Base-by-base conservation (phyloP, 2,888 invertebrate genomes). In the Troglohyphantes excavatus region DNA sequence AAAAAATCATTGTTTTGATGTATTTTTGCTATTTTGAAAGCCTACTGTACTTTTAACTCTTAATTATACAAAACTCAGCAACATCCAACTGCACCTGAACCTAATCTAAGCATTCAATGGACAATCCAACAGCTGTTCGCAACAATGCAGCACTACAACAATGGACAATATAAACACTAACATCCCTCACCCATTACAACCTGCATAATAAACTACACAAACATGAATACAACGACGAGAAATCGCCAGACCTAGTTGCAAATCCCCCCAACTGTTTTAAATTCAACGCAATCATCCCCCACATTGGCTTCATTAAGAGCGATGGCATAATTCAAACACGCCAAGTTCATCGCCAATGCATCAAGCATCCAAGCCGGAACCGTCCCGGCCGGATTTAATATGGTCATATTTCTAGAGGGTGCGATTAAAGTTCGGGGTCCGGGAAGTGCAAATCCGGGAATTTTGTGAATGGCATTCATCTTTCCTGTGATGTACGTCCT, bases 191-290 rank as follows among this genome's bases (percentile, higher is more conserved):
- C 33, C 33, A 68, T 68, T 68, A 33, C 33, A 33, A 33, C 3
- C 33, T 33, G 33, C 3, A 33, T 33, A 33, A 33, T 33, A 63
- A 78, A 78, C 63, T 39, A 23, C 61, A 21, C 23, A 11, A 59
- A 61, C 59, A 61, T 61, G 59, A 19, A 76, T n/a, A 53, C 68
- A 29, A 63, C 19, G 46, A 61, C 19, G 43, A 72, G 73, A 72
- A 72, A 72, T 63, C 63, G 46, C 68, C 33, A 21, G 53, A 67
- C 27, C 33, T 23, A 29, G 46, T 61, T 29, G 9, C 39, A 61
- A 73, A 83, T 61, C 63, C n/a, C 39, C 63, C 72, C 33, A 83
- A 73, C 72, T 83, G 83, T 73, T 83, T 83, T 73, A 83, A 72
- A 83, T 73, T 83, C 83, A 39, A 43, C 23, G 43, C 19, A 59